Evolutionary conservation across 2,888 invertebrate species (phyloP), one percentile per base, ranked within the genome.

Genomic region (Drosophila lacicola): DNA sequence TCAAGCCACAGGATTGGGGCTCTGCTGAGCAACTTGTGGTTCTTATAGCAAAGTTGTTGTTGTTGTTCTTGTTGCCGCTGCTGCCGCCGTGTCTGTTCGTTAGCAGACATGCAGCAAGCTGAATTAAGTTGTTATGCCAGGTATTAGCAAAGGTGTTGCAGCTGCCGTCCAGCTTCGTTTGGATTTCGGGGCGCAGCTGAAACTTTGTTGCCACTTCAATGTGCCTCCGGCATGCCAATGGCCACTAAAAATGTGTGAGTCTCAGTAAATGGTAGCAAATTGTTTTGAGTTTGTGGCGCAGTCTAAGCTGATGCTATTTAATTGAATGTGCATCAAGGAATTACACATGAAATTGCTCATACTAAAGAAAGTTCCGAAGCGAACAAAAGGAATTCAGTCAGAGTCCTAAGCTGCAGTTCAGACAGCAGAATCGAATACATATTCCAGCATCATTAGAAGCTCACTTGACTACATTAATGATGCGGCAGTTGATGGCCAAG

Each of bases 61-160:
- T 64, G 51, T 25, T 55, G 36, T 5, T 45, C 37, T 19, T 54
- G 50, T 25, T 47, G 53, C 36, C 41, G 19, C 33, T 56, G 51
- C 10, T 71, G 78, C 76, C 65, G 21, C 49, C 10, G 49, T 61
- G 71, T 71, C 74, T 70, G 77, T 67, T 74, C 79, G 76, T 78
- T 74, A 66, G 70, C 64, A 58, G 72, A 75, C 76, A 65, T 33
- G 47, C 60, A 56, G 66, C 77, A 70, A 77, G 83, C 60, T 82
- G 82, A 67, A 83, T 88, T 88, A 88, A 83, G 83, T 84, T 81
- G 89, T 83, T 88, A 72, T 83, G 89, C 75, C 63, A 65, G 82
- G 81, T 74, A 86, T 88, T 88, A 82, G 88, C 66, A 71, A 74
- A 88, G 87, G 80, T 85, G 82, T 88, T 85, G 81, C 78, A 70